Evolutionary conservation across 2,113 vertebrate species (phyloP).

Genomic region (Ceuthmochares aereus): DNA sequence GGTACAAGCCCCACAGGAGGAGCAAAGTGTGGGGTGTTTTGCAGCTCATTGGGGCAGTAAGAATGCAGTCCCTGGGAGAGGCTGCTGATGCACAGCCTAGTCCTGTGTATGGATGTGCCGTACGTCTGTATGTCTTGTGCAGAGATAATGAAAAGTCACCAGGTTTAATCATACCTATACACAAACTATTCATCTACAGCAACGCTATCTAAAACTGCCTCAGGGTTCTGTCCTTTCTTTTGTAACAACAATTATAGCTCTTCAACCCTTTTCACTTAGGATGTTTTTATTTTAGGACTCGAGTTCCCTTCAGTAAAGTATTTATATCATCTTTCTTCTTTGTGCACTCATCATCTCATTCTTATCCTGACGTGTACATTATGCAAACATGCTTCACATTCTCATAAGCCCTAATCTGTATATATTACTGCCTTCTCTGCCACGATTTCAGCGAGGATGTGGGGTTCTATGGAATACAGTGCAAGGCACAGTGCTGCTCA

Average conservation of each 20-base stretch:
- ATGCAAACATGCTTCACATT: neutral
- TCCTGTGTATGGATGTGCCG: fast-evolving
- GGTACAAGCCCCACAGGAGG: neutral
- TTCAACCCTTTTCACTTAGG: neutral
- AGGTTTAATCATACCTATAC: neutral
- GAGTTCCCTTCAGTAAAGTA: neutral
- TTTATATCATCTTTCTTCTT: neutral
- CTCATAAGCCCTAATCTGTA: neutral
- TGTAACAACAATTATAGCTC: neutral
- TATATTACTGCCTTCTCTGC: neutral
- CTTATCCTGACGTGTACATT: neutral
- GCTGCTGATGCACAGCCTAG: neutral
- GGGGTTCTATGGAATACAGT: neutral
- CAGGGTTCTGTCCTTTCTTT: neutral
- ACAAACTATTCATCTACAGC: neutral
- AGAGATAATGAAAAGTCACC: neutral
- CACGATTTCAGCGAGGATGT: neutral
- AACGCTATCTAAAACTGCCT: neutral
- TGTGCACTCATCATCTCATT: neutral
- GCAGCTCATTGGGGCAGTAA: neutral
- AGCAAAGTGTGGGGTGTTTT: neutral
- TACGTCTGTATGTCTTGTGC: neutral
- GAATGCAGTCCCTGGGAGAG: neutral
- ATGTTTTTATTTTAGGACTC: neutral
- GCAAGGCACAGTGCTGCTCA: neutral